Conservation (phyloP, 2,113 vertebrate species). For the Lathamus discolor region DNA sequence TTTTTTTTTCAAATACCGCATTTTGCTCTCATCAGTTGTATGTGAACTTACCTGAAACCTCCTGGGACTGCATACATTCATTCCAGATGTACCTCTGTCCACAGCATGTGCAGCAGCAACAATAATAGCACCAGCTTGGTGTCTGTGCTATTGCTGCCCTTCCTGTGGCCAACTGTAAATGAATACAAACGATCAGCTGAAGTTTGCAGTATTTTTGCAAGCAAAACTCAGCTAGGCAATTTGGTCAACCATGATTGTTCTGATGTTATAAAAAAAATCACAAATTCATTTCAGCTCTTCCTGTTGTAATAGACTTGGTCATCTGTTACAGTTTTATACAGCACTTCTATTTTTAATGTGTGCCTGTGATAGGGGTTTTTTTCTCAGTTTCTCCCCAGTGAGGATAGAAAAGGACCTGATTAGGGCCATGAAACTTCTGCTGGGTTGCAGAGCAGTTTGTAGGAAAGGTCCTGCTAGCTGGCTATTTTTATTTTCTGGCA, state of each 20-base stretch:
- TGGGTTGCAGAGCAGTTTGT: not conserved
- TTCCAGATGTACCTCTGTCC: not conserved
- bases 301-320: not conserved
- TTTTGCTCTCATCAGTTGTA: not conserved
- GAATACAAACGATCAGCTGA: not conserved
- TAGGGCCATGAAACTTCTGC: not conserved
- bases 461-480: not conserved
- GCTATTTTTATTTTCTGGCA: conserved; percentile 62
- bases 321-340: not conserved
- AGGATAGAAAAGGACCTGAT: not conserved
- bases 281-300: not conserved
- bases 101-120: not conserved
- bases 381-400: not conserved
- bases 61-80: not conserved
- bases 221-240: not conserved
- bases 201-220: not conserved
- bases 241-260: not conserved
- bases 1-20: not conserved
- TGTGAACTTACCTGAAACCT: not conserved
- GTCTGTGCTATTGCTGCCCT: not conserved
- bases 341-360: not conserved
- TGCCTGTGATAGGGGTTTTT: not conserved
- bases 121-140: not conserved
- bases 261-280: not conserved
- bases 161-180: not conserved